Base-by-base conservation (phyloP, 2,797 vertebrate species). In the Hippoglossus hippoglossus region DNA sequence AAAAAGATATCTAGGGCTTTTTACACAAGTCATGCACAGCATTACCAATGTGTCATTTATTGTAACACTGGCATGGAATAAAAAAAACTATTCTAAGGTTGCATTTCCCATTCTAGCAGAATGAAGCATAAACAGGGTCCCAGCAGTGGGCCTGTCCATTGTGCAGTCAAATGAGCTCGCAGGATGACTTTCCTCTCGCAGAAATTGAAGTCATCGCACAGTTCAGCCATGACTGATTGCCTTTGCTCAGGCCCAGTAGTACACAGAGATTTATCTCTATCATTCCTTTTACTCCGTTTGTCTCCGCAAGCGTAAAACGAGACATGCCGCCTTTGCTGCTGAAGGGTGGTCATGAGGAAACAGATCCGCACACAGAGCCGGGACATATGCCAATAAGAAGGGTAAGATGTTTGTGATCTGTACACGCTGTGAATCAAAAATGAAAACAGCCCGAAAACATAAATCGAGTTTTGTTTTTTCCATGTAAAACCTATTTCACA, bases 151-250 rank as follows among this genome's bases (percentile, higher is more conserved):
- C 63, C 60, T 67, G 69, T 83, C 78, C 65, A 75, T 84, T 89
- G 80, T 87, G 79, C 72, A 82, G 77, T 86, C 73, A 84, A 87
- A 90, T 82, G 75, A 90, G 80, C 79, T 69, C 63, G 77, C 53
- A 61, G 70, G 81, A 87, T 83, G 82, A 62, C 70, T 75, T 87
- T 87, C 68, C 73, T 77, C 80, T 81, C 67, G 9, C 66, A 39
- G 79, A 82, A 89, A 88, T 82, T 89, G 79, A 87, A 90, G 86
- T 90, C 77, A 52, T 79, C 68, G 77, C 74, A 75, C 59, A 86
- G 76, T 80, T 90, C 75, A 88, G 67, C 75, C 78, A 83, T 90
- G 81, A 88, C 84, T 84, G 86, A 92, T 89, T 85, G 80, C 70
- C 73, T 91, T 71, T 80, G 81, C 80, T 85, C 49, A 4, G 67